Evolutionary conservation across 2,888 invertebrate species (phyloP), one percentile per base, ranked within the genome.

Genomic region (Bunonema sp.): DNA sequence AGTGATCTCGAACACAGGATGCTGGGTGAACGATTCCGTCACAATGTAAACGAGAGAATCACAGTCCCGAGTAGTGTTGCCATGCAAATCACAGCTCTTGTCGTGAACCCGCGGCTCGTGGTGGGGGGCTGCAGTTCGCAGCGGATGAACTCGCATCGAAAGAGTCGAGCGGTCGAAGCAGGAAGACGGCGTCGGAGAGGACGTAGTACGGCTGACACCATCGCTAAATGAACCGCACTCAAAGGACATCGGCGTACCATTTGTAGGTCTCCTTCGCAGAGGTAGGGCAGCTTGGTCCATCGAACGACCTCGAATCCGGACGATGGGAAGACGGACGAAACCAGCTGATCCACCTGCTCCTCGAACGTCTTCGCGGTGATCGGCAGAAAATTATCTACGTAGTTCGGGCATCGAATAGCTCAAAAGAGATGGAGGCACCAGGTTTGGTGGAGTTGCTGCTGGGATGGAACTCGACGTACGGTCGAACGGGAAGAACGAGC

Each of bases 201-300:
- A 46, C 48, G 45, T 63, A 63, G 39, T 46, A 63, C 8, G 56
- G 44, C 61, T 61, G 49, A 44, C 55, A 49, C 3, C 31, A 24
- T 8, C 4, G 4, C n/a, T 12, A 34, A 19, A 18, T 34, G 8
- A 26, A 26, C 28, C 8, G 12, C 28, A 10, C 8, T 26, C 8
- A 10, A 10, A 26, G 28, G 28, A 26, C 8, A 8, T 12, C 28
- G 28, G 20, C 41, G 39, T 22, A 58, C 61, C 42, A 50, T 38
- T 30, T 47, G 42, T 34, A 56, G 41, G 36, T 93, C 91, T 1
- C 93, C 93, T 72, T 97, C 91, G 72, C 91, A 93, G 29, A 97
- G 76, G 70, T 93, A 93, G 0, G 93, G 93, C 31, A 88, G 79
- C 59, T 84, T 79, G 10, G 84, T 80, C 84, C 89, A 93, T 4